phyloP scores from a whole-genome alignment of 1,140 invertebrate species.

The Pogonomyrmex barbatus region DNA sequence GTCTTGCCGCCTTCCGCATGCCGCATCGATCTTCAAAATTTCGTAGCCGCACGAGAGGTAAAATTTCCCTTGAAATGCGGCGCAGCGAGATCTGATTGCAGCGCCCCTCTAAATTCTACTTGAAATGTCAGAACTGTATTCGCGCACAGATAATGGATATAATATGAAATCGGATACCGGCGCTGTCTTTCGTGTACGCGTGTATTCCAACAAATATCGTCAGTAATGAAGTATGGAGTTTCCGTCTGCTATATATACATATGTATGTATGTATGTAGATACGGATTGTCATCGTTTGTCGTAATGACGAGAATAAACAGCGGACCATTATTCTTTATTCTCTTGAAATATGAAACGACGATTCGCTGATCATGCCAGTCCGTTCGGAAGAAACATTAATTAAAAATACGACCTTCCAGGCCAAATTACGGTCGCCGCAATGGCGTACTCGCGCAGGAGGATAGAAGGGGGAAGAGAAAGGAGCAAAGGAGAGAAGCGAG shows the following conservation, averaged over 20 bases:
- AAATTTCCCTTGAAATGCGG: background rate
- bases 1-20: background rate
- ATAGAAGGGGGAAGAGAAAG: background rate
- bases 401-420: conserved; percentile 36
- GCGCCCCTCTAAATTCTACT: background rate
- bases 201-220: background rate
- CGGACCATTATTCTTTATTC: background rate
- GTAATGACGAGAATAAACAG: background rate
- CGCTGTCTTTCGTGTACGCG: background rate
- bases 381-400: conserved; percentile 42
- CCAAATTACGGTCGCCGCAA: conserved; percentile 37
- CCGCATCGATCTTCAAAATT: background rate
- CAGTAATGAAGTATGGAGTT: background rate
- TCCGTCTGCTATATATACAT: background rate
- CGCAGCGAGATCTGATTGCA: conserved; percentile 6
- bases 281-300: background rate
- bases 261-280: background rate
- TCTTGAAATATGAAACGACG: background rate
- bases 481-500: background rate
- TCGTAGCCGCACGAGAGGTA: background rate
- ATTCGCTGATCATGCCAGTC: background rate
- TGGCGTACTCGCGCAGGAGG: conserved; percentile 31
- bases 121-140: background rate
- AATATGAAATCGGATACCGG: background rate
- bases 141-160: background rate